Evolutionary conservation across 2,797 vertebrate genomes (phyloP).

Genomic region (Chelmon rostratus): DNA sequence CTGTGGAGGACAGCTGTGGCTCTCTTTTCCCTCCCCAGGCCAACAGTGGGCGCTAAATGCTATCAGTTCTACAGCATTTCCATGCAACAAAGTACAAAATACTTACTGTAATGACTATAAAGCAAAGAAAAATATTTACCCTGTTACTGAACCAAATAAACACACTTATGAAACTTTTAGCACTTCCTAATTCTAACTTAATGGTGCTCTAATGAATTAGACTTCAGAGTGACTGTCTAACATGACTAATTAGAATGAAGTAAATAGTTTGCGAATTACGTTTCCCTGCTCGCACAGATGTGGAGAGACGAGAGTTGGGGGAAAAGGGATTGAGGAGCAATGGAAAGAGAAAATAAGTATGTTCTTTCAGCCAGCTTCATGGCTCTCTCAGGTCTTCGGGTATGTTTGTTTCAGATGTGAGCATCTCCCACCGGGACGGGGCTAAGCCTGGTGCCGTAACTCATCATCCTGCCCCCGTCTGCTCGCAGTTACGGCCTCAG

Average conservation of each 20-base stretch:
- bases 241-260: background rate
- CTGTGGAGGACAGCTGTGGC: background rate
- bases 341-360: constrained; percentile 42
- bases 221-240: background rate
- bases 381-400: constrained; percentile 56
- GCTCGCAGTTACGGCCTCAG: constrained; percentile 39
- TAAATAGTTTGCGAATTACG: background rate
- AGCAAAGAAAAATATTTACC: background rate
- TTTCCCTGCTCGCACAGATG: constrained; percentile 3
- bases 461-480: constrained; percentile 60
- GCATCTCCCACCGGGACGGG: constrained; percentile 50
- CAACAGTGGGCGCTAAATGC: constrained; percentile 5
- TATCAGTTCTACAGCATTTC: background rate
- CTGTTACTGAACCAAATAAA: background rate
- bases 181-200: background rate
- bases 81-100: background rate
- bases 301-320: constrained; percentile 9
- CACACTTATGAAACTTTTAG: background rate
- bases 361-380: constrained; percentile 56
- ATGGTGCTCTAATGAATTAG: background rate
- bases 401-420: constrained; percentile 73
- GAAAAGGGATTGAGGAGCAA: constrained; percentile 25
- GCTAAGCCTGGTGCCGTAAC: constrained; percentile 49
- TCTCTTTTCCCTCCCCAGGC: background rate
- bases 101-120: background rate